Evolutionary conservation across 2,888 invertebrate genomes (phyloP).

Genomic region (Ctenicera cuprea): DNA sequence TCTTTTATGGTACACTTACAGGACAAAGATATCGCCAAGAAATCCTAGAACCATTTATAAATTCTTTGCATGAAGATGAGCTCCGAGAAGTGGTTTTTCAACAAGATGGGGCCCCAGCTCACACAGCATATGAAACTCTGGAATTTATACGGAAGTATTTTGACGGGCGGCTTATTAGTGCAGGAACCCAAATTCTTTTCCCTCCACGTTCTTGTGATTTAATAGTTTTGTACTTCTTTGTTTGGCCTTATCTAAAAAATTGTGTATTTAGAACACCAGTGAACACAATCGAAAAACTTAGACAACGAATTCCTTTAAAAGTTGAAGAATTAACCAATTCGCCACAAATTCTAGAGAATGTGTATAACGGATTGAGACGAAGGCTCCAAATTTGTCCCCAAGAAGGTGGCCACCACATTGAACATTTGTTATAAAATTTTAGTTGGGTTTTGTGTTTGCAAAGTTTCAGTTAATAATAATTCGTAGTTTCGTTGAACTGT

Average conservation of each 20-base stretch:
- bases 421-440: too few species aligned
- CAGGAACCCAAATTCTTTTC: too few species aligned
- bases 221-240: not conserved
- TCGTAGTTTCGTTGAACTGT: too few species aligned
- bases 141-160: not conserved
- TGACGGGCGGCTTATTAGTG: too few species aligned
- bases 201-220: not conserved
- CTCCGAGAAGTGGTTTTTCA: not conserved
- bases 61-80: not conserved
- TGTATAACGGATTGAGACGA: not conserved
- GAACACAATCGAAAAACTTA: too few species aligned
- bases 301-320: too few species aligned
- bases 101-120: not conserved
- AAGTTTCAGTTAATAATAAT: too few species aligned
- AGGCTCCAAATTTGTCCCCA: not conserved
- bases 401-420: not conserved
- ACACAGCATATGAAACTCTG: not conserved
- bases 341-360: not conserved
- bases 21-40: not conserved
- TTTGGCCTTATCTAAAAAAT: not conserved
- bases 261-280: too few species aligned
- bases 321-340: too few species aligned
- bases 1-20: not conserved
- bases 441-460: too few species aligned
- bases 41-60: not conserved